A percentile compares a stretch with the other conserved stretches of the same genome.
Conservation (phyloP, 2,797 vertebrate genomes). For the Apodemus agrarius region DNA sequence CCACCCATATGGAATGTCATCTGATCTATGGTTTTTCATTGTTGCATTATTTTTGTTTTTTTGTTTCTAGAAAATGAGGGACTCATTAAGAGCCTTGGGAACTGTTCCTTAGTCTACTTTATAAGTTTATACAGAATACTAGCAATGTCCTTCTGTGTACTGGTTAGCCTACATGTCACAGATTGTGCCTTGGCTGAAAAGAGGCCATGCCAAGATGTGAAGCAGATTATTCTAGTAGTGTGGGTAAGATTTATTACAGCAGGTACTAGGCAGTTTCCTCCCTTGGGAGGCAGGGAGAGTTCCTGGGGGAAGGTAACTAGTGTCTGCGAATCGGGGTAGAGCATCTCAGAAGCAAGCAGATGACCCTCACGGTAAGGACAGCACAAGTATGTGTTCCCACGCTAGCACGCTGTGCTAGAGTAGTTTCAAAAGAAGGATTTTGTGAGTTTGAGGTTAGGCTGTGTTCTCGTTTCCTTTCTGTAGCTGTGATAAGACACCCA, state of each 20-base stretch:
- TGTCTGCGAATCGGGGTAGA: background rate
- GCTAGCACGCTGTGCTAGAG: background rate
- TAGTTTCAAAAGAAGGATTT: background rate
- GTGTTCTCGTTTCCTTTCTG: background rate
- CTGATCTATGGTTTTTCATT: constrained; percentile 25
- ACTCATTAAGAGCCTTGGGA: background rate
- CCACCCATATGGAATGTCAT: background rate
- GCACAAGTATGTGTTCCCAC: background rate
- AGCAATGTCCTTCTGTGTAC: background rate
- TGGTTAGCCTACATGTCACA: background rate
- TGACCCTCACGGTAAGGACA: background rate
- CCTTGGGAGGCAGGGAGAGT: background rate
- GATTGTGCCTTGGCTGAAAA: background rate
- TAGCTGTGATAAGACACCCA: background rate
- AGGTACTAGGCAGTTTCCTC: background rate
- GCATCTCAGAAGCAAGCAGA: background rate
- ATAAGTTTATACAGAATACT: background rate
- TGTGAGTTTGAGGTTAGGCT: background rate
- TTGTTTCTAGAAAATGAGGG: background rate
- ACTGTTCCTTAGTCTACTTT: background rate
- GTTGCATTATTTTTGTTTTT: background rate
- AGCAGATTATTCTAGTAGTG: background rate
- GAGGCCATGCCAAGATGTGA: background rate
- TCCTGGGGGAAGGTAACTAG: background rate
- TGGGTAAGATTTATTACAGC: background rate